Evolutionary conservation across 2,888 invertebrate genomes (phyloP).

Genomic region (Orchesellides sinensis): DNA sequence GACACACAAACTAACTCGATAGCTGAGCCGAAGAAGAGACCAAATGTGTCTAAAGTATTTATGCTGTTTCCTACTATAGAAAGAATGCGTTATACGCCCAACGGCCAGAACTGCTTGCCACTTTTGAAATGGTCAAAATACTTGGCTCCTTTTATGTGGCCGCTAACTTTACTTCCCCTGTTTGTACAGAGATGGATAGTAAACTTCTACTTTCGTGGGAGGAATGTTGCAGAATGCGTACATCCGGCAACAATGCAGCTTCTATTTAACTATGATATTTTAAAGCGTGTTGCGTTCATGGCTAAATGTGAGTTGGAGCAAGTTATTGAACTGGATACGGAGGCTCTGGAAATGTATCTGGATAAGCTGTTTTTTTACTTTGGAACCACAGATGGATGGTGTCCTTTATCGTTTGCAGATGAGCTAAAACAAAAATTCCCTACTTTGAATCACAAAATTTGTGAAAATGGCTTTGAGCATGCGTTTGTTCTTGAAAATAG

Average conservation of each 20-base stretch:
- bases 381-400: conserved; percentile 89
- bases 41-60: conserved; percentile 81
- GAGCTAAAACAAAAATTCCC: conserved; percentile 82
- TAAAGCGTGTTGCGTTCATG: conserved; percentile 49
- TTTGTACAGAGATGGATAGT: conserved; percentile 50
- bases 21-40: conserved; percentile 77
- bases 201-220: conserved; percentile 54
- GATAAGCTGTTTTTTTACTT: conserved; percentile 88
- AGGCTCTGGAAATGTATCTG: conserved; percentile 80
- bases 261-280: conserved; percentile 55
- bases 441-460: conserved; percentile 81
- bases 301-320: conserved; percentile 69
- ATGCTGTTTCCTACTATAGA: conserved; percentile 93
- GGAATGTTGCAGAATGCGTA: conserved; percentile 47
- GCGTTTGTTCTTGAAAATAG: conserved; percentile 85
- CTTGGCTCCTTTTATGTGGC: conserved; percentile 44
- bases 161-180: conserved; percentile 43
- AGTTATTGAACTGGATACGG: conserved; percentile 83
- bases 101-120: conserved; percentile 85
- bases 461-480: conserved; percentile 83
- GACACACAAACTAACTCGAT: conserved; percentile 75
- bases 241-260: conserved; percentile 56
- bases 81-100: conserved; percentile 85
- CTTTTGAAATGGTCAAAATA: conserved; percentile 78
- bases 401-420: conserved; percentile 84